phyloP scores from a whole-genome alignment of 2,113 vertebrate genomes.

The Sardina pilchardus region DNA sequence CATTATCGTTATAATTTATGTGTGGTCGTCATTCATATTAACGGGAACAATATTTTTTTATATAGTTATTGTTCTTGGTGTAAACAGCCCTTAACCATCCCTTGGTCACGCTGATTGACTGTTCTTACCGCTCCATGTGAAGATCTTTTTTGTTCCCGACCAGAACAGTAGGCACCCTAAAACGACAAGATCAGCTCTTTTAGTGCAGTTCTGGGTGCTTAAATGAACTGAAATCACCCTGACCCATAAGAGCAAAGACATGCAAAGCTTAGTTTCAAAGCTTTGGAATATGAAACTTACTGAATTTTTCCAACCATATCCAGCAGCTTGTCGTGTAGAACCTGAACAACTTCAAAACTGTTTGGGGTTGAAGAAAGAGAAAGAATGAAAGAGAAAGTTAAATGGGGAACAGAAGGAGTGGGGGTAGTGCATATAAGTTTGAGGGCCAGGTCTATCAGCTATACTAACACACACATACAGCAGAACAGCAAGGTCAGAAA shows the following conservation, averaged over 20 bases:
- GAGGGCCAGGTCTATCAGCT: background rate
- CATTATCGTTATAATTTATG: too few relatives aligned
- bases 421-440: too few relatives aligned
- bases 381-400: background rate
- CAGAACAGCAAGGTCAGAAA: background rate
- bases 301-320: conserved; percentile 80
- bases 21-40: too few relatives aligned
- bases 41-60: too few relatives aligned
- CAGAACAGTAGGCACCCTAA: conserved; percentile 82
- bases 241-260: background rate
- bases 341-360: conserved; percentile 86
- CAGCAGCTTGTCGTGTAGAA: conserved; percentile 79
- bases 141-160: conserved; percentile 87
- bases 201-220: background rate
- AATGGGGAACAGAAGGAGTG: background rate
- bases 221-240: background rate
- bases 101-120: background rate
- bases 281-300: conserved; percentile 62
- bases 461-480: background rate
- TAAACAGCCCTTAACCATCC: too few relatives aligned
- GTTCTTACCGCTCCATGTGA: conserved; percentile 77
- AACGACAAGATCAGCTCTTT: background rate
- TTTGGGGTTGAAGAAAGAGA: background rate
- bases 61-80: too few relatives aligned
- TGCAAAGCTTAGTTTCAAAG: background rate